phyloP scores from a whole-genome alignment of 2,113 vertebrate species.

The Callionymus lyra region DNA sequence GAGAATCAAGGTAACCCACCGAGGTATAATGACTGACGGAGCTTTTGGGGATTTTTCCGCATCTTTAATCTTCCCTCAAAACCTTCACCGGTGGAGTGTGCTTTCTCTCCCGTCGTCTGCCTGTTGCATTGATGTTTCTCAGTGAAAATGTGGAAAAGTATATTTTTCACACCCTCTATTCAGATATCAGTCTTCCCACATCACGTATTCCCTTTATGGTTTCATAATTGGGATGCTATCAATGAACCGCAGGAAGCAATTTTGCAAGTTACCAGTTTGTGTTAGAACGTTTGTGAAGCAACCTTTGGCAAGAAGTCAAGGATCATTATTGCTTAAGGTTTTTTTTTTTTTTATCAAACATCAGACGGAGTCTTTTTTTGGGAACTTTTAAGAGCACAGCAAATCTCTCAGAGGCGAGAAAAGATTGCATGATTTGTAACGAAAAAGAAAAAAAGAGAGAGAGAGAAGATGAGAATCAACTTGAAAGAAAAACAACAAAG shows the following conservation, averaged over 20 bases:
- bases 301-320: conserved; percentile 31
- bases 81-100: conserved; percentile 44
- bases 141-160: conserved; percentile 38
- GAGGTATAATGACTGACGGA: conserved; percentile 57
- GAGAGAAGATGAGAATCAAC: conserved; percentile 22
- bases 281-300: conserved; percentile 23
- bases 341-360: conserved; percentile 42
- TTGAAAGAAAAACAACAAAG: conserved; percentile 58
- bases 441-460: conserved; percentile 31
- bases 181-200: conserved; percentile 18
- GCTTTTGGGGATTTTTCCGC: conserved; percentile 57
- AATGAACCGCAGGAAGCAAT: conserved; percentile 37
- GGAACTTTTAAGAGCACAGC: conserved; percentile 49
- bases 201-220: conserved; percentile 19
- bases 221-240: conserved; percentile 49
- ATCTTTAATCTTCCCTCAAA: conserved; percentile 64
- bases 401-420: conserved; percentile 44
- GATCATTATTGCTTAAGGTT: conserved; percentile 44
- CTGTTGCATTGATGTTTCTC: conserved; percentile 53
- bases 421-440: conserved; percentile 43
- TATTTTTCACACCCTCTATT: conserved; percentile 43
- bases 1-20: conserved; percentile 42
- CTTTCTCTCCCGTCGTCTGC: conserved; percentile 48
- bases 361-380: conserved; percentile 34
- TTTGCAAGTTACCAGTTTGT: conserved; percentile 29